Base-by-base conservation (phyloP, 2,113 vertebrate genomes). In the Manacus vitellinus region DNA sequence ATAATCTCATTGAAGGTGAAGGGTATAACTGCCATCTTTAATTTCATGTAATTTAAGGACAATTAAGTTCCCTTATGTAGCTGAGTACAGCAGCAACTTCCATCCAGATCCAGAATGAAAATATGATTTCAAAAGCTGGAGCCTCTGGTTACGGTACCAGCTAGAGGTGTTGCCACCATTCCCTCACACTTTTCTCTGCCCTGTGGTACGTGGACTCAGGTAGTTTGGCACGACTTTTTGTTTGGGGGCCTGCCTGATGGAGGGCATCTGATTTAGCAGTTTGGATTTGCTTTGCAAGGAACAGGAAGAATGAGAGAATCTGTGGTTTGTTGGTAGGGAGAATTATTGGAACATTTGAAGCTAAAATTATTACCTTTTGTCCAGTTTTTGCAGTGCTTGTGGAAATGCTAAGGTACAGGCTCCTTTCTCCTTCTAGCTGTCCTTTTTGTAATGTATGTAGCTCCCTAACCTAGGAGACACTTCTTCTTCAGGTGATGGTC, bases 1-100 rank as follows among this genome's bases (percentile, higher is more conserved):
- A 96, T 96, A 95, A 82, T 47, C 62, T 87, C 62, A 91, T 91
- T 88, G 86, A 96, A 96, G 74, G 89, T 93, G 93, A 79, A 85
- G 85, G 59, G 66, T 93, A 54, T 85, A 92, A 95, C 80, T 95
- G 80, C 89, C 71, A 31, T 93, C 37, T 91, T 95, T 95, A 73
- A 92, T 95, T 95, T 91, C 15, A 62, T n/a, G 58, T 82, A 79
- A 85, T 94, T 89, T 82, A 89, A 75, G 46, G 71, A 58, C 84
- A 85, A 65, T 91, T 93, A 78, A n/a, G 54, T 85, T 70, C 47
- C 73, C 49, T 91, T 37, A 12, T 72, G 80, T 78, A 89, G 78
- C 47, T 31, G 55, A 55, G 68, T 63, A 59, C 22, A 75, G 56
- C 74, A 90, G 78, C 61, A 81, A 66, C 49, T 62, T 94, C 61